phyloP scores from a whole-genome alignment of 2,113 vertebrate genomes.

The Erythrocercus mccallii region DNA sequence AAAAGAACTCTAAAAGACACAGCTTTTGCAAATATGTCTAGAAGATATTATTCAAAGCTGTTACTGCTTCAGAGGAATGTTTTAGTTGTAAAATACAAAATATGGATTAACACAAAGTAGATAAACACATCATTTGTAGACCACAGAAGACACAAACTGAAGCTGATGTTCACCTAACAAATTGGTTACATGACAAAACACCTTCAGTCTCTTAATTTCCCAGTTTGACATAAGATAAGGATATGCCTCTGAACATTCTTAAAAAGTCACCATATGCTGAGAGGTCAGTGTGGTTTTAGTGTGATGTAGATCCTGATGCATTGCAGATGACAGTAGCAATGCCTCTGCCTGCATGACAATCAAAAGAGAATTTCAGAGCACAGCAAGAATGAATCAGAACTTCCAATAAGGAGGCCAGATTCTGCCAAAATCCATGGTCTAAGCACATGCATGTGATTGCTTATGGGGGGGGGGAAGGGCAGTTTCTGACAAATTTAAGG shows the following conservation, averaged over 20 bases:
- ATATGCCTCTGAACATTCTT: background rate
- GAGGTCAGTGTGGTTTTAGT: background rate
- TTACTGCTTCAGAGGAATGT: background rate
- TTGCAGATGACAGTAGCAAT: background rate
- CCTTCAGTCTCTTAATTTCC: background rate
- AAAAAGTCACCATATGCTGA: background rate
- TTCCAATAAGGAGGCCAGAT: background rate
- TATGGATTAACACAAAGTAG: background rate
- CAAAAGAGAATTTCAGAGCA: background rate
- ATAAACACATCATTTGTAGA: background rate
- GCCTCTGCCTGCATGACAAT: background rate
- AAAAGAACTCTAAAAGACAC: background rate
- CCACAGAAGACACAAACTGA: background rate
- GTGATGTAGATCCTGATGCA: background rate
- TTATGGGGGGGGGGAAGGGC: fast-evolving
- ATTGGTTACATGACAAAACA: background rate
- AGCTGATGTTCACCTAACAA: background rate
- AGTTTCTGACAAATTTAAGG: background rate
- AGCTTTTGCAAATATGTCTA: background rate
- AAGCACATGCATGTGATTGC: background rate
- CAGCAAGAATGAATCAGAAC: background rate
- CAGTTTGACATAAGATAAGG: background rate
- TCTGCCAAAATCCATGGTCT: background rate
- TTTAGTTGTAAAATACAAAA: background rate
- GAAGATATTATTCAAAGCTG: background rate